Conservation (phyloP, 2,797 vertebrate species). For the Schizothorax lantsangensis region DNA sequence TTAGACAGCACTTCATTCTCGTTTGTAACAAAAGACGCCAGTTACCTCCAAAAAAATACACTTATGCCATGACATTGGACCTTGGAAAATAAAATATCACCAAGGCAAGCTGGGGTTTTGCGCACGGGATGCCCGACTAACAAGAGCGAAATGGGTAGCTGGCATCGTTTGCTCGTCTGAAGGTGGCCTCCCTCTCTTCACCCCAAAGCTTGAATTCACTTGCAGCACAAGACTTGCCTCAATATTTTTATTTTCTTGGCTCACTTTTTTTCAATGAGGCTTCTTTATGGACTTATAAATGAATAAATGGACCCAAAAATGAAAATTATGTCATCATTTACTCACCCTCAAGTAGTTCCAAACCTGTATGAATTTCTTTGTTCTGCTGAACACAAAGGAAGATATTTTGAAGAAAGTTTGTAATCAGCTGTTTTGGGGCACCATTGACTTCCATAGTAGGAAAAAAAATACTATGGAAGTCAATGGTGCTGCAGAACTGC, state of each 20-base stretch:
- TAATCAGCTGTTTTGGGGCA: too few species aligned
- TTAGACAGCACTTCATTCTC: not conserved
- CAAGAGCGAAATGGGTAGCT: constrained; percentile 8
- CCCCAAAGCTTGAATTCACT: constrained; percentile 4
- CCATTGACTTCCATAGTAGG: too few species aligned
- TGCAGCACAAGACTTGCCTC: not conserved
- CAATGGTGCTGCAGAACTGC: too few species aligned
- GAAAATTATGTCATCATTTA: too few species aligned
- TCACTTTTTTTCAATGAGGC: not conserved
- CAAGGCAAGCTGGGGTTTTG: constrained; percentile 58
- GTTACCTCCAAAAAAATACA: constrained; percentile 10
- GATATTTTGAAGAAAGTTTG: too few species aligned
- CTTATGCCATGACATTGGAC: constrained; percentile 2
- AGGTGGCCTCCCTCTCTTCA: not conserved
- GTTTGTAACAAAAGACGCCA: constrained; percentile 13
- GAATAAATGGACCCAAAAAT: too few species aligned
- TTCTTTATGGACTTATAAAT: not conserved
- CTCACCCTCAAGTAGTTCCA: too few species aligned
- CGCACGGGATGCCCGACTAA: constrained; percentile 61
- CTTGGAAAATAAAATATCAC: constrained; percentile 49
- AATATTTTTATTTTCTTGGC: not conserved
- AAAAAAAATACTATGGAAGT: too few species aligned
- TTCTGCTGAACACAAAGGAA: too few species aligned
- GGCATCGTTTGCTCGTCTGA: constrained; percentile 34
- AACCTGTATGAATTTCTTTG: too few species aligned